Percentiles rank a stretch among this genome's conserved stretches.
Conservation (phyloP, 2,888 invertebrate species). For the Dynastes grantii region DNA sequence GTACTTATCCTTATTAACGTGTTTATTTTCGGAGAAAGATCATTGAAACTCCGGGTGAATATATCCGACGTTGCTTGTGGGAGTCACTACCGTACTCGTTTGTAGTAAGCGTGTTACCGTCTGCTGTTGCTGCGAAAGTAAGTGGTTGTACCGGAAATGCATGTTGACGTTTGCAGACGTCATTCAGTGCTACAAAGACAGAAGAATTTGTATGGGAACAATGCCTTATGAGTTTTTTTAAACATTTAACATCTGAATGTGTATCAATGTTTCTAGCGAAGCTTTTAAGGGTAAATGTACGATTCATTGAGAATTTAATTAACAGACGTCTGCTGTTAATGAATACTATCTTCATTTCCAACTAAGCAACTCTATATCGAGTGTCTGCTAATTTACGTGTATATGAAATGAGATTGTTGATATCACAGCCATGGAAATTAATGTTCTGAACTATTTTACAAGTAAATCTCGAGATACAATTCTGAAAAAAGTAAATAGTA, state of each 20-base stretch:
- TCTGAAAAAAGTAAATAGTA: too few relatives aligned
- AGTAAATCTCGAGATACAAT: too few relatives aligned
- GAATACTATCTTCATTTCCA: too few relatives aligned
- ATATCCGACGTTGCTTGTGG: slow-evolving; percentile 23
- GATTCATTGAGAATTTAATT: not conserved
- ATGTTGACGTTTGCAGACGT: slow-evolving; percentile 32
- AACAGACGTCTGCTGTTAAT: not conserved
- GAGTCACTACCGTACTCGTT: not conserved
- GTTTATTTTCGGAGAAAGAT: slow-evolving; percentile 37
- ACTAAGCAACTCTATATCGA: too few relatives aligned
- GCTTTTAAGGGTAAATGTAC: not conserved
- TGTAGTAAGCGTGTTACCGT: slow-evolving; percentile 15
- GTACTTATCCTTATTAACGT: slow-evolving; percentile 41
- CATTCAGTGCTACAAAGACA: slow-evolving; percentile 18
- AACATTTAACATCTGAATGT: not conserved
- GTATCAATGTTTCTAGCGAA: not conserved
- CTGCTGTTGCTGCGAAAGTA: slow-evolving; percentile 16
- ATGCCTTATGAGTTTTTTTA: slow-evolving; percentile 1
- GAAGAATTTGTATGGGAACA: slow-evolving; percentile 21
- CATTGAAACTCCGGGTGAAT: slow-evolving; percentile 21
- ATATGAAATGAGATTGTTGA: too few relatives aligned
- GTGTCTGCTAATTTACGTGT: too few relatives aligned
- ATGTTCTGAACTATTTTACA: too few relatives aligned
- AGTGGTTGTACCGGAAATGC: slow-evolving; percentile 35
- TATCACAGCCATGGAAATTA: too few relatives aligned